phyloP scores from a whole-genome alignment of 2,113 vertebrate genomes.

The Oxygymnocypris stewartii region DNA sequence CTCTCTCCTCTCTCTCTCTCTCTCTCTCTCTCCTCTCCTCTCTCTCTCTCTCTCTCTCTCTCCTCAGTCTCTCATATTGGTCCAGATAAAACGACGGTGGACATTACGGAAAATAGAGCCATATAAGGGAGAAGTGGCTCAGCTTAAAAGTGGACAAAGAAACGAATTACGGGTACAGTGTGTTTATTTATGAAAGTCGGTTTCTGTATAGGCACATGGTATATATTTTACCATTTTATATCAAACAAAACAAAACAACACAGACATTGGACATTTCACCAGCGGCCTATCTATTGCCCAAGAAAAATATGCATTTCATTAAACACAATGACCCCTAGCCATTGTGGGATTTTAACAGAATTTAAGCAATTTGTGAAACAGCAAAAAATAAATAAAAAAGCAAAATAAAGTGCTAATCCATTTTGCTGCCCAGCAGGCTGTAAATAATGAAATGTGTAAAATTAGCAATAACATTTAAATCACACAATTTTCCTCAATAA shows the following conservation, averaged over 20 bases:
- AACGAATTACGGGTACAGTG: background rate
- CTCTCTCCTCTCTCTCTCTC: constrained; percentile 9
- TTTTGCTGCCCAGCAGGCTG: background rate
- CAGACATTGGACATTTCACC: background rate
- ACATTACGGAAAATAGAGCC: background rate
- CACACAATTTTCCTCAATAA: background rate
- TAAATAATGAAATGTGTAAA: background rate
- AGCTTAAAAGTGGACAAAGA: background rate
- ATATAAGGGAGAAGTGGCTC: constrained; percentile 10
- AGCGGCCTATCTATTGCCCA: background rate
- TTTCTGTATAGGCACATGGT: background rate
- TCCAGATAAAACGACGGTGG: background rate
- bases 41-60: no score
- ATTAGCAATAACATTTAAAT: background rate
- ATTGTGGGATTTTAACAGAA: background rate
- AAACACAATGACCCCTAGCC: background rate
- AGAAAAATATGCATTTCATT: background rate
- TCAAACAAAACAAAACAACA: no score
- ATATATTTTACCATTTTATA: background rate
- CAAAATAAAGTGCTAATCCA: no score
- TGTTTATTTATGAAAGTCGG: background rate
- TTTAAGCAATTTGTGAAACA: background rate
- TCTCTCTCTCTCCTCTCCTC: no score
- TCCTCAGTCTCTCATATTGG: no score
- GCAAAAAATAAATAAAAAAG: no score